phyloP scores from a whole-genome alignment of 2,113 vertebrate species.

The Anser cygnoides region DNA sequence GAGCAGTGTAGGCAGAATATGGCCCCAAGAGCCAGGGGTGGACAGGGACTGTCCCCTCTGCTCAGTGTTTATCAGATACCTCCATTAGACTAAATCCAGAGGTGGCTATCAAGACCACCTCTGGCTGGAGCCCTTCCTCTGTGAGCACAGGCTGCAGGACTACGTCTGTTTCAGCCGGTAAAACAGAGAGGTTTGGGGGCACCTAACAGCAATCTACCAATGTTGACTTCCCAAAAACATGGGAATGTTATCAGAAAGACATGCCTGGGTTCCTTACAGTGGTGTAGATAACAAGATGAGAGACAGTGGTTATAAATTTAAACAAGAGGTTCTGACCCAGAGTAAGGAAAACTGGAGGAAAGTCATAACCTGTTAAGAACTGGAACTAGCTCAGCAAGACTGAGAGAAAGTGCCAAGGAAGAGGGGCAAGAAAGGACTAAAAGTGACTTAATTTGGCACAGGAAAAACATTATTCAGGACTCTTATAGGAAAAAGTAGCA shows the following conservation, averaged over 20 bases:
- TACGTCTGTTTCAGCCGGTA: neutral
- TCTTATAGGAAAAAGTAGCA: neutral
- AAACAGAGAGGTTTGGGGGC: neutral
- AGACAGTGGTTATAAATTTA: neutral
- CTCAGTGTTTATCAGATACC: rapidly evolving
- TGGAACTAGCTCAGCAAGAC: neutral
- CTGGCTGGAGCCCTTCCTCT: neutral
- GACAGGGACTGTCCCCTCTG: neutral
- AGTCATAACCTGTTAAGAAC: neutral
- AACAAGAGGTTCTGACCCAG: neutral
- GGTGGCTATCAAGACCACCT: neutral
- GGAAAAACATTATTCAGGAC: neutral
- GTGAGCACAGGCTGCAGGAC: neutral
- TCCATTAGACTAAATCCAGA: neutral
- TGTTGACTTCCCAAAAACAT: neutral
- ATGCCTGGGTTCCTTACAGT: neutral
- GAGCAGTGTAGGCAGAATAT: neutral
- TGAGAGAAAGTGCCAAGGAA: neutral
- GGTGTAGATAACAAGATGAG: neutral
- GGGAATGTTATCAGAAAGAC: neutral
- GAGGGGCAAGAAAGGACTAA: neutral
- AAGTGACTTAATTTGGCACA: neutral
- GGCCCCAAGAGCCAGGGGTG: neutral
- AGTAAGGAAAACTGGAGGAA: neutral
- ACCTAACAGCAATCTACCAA: neutral